phyloP scores from a whole-genome alignment of 2,888 invertebrate genomes.

The Oeneis ivallda region DNA sequence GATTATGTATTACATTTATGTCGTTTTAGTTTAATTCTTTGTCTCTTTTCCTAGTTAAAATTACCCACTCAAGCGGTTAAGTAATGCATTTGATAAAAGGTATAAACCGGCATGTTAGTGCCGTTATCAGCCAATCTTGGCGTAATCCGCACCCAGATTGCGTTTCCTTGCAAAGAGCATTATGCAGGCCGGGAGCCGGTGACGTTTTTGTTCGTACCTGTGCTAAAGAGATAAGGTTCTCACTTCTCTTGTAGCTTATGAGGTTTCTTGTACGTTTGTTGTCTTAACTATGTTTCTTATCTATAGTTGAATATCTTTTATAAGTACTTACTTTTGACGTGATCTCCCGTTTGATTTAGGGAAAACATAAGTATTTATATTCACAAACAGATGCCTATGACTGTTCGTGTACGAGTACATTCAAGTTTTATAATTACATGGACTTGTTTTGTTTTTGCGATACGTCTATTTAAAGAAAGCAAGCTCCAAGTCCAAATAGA shows the following conservation, averaged over 20 bases:
- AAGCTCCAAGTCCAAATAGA: no score
- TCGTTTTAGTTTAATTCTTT: not conserved
- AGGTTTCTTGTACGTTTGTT: not conserved
- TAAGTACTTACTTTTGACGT: no score
- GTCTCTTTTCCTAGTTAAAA: not conserved
- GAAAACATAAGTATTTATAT: no score
- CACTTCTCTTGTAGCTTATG: not conserved
- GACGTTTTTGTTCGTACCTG: slow-evolving; percentile 2
- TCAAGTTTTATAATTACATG: no score
- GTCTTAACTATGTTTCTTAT: not conserved
- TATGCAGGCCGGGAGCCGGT: slow-evolving; percentile 29
- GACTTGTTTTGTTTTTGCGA: no score
- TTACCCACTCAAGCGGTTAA: not conserved
- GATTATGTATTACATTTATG: not conserved
- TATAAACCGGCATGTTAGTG: slow-evolving; percentile 30
- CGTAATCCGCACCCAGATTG: slow-evolving; percentile 53
- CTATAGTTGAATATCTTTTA: no score
- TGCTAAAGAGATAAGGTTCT: slow-evolving; percentile 3
- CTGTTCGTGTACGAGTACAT: no score
- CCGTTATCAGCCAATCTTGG: slow-evolving; percentile 49
- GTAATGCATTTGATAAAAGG: slow-evolving; percentile 32
- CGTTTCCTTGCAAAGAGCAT: slow-evolving; percentile 45
- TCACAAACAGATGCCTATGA: no score
- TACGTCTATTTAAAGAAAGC: no score
- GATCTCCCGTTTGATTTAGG: no score